phyloP scores from a whole-genome alignment of 37 sponge, comb jelly and placozoan genomes.

The Beroe forskalii region DNA sequence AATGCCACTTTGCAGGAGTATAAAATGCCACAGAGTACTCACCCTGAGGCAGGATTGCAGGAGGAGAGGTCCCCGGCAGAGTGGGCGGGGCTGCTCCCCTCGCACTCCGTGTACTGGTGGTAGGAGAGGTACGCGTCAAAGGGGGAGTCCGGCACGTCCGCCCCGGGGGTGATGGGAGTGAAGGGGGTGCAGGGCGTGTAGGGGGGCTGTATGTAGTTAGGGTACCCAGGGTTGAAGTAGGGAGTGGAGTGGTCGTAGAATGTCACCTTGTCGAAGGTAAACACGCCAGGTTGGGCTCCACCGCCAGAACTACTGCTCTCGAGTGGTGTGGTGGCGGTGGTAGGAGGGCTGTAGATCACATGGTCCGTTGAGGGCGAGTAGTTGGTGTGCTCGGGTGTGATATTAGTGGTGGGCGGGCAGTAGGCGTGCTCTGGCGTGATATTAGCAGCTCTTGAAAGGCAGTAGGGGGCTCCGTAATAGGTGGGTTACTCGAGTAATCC shows the following conservation, averaged over 20 bases:
- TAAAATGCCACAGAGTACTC: no score
- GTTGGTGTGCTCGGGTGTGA: no score
- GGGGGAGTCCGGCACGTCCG: slow-evolving; percentile 48
- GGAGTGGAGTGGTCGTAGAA: not conserved
- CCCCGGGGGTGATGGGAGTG: slow-evolving; percentile 41
- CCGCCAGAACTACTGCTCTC: not conserved
- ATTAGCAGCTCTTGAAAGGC: no score
- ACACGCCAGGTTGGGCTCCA: not conserved
- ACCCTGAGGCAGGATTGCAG: not conserved
- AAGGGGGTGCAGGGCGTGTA: slow-evolving; percentile 19
- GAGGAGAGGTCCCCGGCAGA: not conserved
- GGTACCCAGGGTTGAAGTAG: not conserved
- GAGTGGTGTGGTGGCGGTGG: not conserved
- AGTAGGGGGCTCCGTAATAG: no score
- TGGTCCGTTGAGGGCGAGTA: not conserved
- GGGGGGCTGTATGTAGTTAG: not conserved
- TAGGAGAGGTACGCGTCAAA: slow-evolving; percentile 24
- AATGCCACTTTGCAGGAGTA: no score
- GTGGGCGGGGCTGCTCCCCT: not conserved
- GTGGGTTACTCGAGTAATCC: no score
- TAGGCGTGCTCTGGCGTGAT: no score
- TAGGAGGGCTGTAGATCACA: not conserved
- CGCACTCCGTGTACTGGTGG: not conserved
- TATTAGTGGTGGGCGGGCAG: no score
- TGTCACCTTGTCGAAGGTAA: not conserved